These are phyloP conservation scores for Gymnorhina tibicen DNA, from an alignment of 2,113 vertebrate genomes.

Conservation along the genomic window DNA sequence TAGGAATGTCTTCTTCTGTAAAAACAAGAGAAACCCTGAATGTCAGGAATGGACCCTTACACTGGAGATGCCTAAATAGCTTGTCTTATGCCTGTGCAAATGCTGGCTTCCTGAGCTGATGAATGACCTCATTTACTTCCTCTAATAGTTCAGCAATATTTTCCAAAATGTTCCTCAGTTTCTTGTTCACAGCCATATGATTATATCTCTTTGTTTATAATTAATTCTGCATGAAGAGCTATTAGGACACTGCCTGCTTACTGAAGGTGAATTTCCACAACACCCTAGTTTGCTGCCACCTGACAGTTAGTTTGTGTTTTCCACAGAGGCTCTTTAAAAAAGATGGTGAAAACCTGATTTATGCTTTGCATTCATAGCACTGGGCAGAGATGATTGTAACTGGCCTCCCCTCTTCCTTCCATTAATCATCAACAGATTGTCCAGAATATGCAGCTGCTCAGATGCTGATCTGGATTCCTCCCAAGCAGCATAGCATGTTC, in stretches of 20 bases:
- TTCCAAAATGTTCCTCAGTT: neutral
- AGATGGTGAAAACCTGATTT: constrained; percentile 13
- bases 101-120: neutral
- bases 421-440: constrained; percentile 51
- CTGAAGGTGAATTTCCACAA: neutral
- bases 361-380: neutral
- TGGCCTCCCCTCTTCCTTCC: neutral
- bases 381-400: neutral
- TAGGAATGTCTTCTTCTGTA: neutral
- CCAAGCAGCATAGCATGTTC: neutral
- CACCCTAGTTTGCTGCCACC: neutral
- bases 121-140: neutral
- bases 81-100: neutral
- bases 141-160: neutral
- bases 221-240: neutral
- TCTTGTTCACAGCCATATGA: neutral
- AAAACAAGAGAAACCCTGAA: neutral
- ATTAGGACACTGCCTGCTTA: neutral
- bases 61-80: neutral
- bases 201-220: neutral
- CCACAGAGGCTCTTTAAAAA: neutral
- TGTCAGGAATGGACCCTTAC: neutral
- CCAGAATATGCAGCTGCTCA: constrained; percentile 11
- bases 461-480: constrained; percentile 17
- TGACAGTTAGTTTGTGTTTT: neutral